A percentile compares a stretch with the other conserved stretches of the same genome.
These are phyloP conservation scores for Oenanthe melanoleuca DNA, from an alignment of 2,113 vertebrate species.

Conservation along the genomic window DNA sequence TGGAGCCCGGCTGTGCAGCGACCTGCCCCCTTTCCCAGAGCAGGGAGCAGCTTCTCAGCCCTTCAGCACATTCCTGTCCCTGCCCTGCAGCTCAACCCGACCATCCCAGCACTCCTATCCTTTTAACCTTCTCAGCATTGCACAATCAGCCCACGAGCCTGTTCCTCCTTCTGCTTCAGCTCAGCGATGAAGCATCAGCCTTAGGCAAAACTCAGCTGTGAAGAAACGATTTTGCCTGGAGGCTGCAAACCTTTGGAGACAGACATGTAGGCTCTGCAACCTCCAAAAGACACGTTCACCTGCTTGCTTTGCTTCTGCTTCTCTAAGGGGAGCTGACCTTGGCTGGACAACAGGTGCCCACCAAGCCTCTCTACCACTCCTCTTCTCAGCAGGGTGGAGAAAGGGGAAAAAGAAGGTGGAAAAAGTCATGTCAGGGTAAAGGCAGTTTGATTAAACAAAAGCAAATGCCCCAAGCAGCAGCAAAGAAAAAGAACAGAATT, in stretches of 20 bases:
- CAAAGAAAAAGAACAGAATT: background rate
- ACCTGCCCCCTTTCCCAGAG: conserved; percentile 45
- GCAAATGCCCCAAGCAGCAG: background rate
- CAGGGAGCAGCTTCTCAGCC: background rate
- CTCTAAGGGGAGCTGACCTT: background rate
- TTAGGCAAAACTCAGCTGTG: background rate
- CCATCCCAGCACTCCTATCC: background rate
- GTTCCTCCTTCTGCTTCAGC: background rate
- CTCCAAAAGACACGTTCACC: background rate
- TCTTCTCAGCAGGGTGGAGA: background rate
- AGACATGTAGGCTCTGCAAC: background rate
- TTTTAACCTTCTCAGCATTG: conserved; percentile 39
- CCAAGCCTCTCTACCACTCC: background rate
- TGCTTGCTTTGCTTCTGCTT: background rate
- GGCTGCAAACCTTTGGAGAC: background rate
- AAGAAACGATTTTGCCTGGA: background rate
- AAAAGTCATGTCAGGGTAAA: background rate
- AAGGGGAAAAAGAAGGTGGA: background rate
- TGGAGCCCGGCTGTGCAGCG: background rate
- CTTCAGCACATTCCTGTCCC: conserved; percentile 37
- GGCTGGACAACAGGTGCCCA: background rate
- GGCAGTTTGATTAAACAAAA: background rate
- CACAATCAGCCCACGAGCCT: background rate
- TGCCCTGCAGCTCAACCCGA: background rate
- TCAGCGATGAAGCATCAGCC: background rate